These are phyloP conservation scores for Manacus vitellinus DNA, from an alignment of 2,113 vertebrate species.

Conservation along the genomic window DNA sequence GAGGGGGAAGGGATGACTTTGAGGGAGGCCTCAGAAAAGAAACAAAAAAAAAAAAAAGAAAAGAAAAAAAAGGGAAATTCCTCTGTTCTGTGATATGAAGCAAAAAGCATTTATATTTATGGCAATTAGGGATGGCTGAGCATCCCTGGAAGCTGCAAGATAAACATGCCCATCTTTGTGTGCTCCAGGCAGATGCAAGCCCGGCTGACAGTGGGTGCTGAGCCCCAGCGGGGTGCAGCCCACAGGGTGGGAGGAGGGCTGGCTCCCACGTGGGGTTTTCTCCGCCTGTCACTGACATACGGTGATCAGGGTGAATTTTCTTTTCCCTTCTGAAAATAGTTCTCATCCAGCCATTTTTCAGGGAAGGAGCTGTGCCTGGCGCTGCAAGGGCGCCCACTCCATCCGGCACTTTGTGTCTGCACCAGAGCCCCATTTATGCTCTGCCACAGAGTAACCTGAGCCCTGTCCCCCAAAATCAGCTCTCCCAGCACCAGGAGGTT, in stretches of 20 bases:
- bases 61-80: neutral
- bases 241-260: neutral
- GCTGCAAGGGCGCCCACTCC: neutral
- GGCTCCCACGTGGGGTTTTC: neutral
- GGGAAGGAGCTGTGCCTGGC: neutral
- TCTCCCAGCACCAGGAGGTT: neutral
- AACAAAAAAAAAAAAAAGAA: neutral
- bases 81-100: conserved; percentile 18
- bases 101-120: conserved; percentile 52
- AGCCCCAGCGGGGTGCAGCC: neutral
- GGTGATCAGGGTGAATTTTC: neutral
- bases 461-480: neutral
- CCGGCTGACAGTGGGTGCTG: neutral
- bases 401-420: neutral
- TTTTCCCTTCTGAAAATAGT: neutral
- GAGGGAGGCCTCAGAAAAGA: conserved; percentile 16
- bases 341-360: neutral
- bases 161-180: neutral
- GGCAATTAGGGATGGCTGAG: conserved; percentile 53
- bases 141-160: conserved; percentile 29
- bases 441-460: neutral
- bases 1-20: conserved; percentile 37
- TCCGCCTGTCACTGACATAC: neutral
- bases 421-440: neutral
- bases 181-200: neutral